Base-by-base conservation (phyloP, 1,140 invertebrate species). In the Camponotus pennsylvanicus region DNA sequence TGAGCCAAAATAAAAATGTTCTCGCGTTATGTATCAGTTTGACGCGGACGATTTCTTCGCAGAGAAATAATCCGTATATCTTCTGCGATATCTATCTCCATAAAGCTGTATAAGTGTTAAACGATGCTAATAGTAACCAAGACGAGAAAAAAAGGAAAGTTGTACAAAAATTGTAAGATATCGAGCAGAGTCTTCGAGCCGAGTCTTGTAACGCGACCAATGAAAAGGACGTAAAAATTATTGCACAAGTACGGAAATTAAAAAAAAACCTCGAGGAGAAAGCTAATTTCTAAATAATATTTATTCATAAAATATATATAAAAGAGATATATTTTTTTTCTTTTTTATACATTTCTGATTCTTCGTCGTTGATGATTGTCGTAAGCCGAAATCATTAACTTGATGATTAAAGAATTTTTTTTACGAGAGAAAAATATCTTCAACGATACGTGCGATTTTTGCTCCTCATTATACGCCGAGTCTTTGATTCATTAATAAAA, bases 241-340 rank as follows among this genome's bases (percentile, higher is more conserved):
- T 37, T 27, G 27, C 27, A 27, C 27, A 49, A 37, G 9, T 7
- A 37, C 66, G 18, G 69, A 75, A 83, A 59, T 27, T 34, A 61
- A 61, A 61, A 83, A 61, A 45, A 52, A 18, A 52, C 13, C 15
- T 83, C 18, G 4, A 3, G 27, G 37, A 42, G 69, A 83, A 83
- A 61, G 79, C 18, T 49, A 63, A 75, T 45, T 6, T 75, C 55
- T 61, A 37, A 69, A 52, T 79, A 37, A 69, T 70, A 57, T 80
- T 69, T 55, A 40, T 70, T 57, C 34, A 9, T 27, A 27, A 52
- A 66, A 52, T n/a, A 8, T 66, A 34, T 52, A 52, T 9, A 15
- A 69, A 27, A 55, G 42, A 6, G 13, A 70, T 18, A 21, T 49
- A 18, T 37, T 18, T 3, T 52, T 15, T 40, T 9, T 0, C 13